Evolutionary conservation across 2,113 vertebrate species (phyloP), one percentile per base, ranked within the genome.

Genomic region (Sakesphorus luctuosus): DNA sequence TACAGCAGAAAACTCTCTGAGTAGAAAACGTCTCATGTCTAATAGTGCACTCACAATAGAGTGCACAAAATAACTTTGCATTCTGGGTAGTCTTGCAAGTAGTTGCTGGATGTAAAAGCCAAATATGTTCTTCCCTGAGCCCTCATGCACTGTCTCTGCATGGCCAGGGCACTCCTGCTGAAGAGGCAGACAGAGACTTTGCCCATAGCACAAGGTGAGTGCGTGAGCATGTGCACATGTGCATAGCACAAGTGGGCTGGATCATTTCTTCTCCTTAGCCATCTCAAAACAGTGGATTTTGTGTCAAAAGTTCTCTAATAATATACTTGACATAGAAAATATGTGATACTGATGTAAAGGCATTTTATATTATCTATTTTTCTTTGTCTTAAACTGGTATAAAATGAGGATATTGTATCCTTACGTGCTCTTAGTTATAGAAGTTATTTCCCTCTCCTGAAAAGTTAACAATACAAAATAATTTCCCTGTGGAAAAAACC

Each of bases 141-240:
- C 15, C 16, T 79, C 2, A 0, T 1, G 3, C 11, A 47, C 55
- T 43, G 10, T 29, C 19, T 5, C 19, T 36, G 43, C 12, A 12
- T 3, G 71, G 11, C 33, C 68, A 46, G 46, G 53, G 19, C 29
- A 10, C 3, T n/a, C 24, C 49, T 38, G 24, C 10, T 46, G 23
- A 19, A 18, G 28, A 25, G 31, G 21, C 19, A 65, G 52, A 47
- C 19, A 65, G 46, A 49, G 33, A 11, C 38, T 31, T 38, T 33
- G 13, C 9, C n/a, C 23, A 2, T 9, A 26, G 47, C 33, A 23
- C 23, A 5, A 29, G 0, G 1, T 12, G 3, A 10, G 10, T 25
- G 9, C 2, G 3, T 31, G 29, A 17, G 7, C 6, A 1, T 0
- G 3, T 3, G 7, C 11, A 38, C 18, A 2, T 0, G 2, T 18